These are phyloP conservation scores for Centropristis striata DNA, from an alignment of 2,113 vertebrate genomes.

Conservation along the genomic window DNA sequence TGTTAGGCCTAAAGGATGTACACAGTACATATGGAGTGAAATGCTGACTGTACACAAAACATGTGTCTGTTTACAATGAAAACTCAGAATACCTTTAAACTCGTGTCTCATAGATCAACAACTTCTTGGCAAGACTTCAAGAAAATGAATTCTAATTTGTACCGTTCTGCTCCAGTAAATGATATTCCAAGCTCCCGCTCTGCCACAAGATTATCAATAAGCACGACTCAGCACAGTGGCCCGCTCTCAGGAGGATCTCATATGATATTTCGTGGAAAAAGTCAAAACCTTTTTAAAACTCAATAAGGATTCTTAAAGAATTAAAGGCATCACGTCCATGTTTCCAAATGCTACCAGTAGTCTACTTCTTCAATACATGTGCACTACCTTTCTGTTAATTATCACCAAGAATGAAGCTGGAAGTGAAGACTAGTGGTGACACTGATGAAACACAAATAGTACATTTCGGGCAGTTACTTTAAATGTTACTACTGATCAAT, in stretches of 20 bases:
- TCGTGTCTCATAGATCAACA: conserved; percentile 22
- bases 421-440: too few species aligned
- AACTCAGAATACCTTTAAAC: conserved; percentile 22
- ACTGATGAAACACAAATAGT: too few species aligned
- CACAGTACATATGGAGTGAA: not conserved
- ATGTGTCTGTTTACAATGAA: not conserved
- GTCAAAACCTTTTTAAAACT: not conserved
- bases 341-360: too few species aligned
- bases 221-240: conserved; percentile 23
- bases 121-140: conserved; percentile 44
- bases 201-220: conserved; percentile 55
- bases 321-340: too few species aligned
- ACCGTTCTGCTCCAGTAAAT: conserved; percentile 57
- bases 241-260: conserved; percentile 9
- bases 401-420: too few species aligned
- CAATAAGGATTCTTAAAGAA: too few species aligned
- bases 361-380: too few species aligned
- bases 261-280: conserved; percentile 16
- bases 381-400: too few species aligned
- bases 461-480: too few species aligned
- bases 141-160: conserved; percentile 43
- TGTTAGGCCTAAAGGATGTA: not conserved
- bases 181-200: conserved; percentile 22
- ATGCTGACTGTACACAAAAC: conserved; percentile 2
- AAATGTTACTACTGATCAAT: too few species aligned